Percentiles rank a stretch among this genome's conserved stretches.
Conservation (phyloP, 2,113 vertebrate species). For the Pituophis catenifer region DNA sequence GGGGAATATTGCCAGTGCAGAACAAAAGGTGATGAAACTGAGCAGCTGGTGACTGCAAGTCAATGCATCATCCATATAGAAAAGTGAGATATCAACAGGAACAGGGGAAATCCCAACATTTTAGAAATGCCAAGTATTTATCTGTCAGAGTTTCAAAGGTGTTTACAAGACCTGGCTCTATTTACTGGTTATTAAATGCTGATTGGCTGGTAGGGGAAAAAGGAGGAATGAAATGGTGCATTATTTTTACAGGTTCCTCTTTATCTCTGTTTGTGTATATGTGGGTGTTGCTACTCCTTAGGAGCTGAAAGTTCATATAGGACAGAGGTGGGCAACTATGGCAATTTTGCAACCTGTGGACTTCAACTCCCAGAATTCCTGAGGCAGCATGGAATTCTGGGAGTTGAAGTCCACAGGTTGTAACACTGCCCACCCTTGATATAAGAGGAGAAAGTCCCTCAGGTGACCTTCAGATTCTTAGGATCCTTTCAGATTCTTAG, state of each 20-base stretch:
- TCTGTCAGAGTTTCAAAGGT: neutral
- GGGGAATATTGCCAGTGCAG: neutral
- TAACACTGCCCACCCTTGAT: neutral
- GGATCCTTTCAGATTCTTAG: neutral
- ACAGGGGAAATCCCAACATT: neutral
- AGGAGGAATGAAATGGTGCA: neutral
- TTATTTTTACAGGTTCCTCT: neutral
- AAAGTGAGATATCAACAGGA: neutral
- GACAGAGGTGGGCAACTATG: neutral
- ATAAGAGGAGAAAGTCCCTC: neutral
- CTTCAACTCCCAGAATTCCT: neutral
- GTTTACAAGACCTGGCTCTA: neutral
- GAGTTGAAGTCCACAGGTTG: neutral
- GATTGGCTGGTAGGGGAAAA: neutral
- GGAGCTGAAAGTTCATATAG: neutral
- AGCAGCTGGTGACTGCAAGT: neutral
- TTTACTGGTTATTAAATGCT: neutral
- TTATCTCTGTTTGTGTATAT: neutral
- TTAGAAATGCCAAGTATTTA: neutral
- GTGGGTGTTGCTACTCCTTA: neutral
- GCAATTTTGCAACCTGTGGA: neutral
- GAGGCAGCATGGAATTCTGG: neutral
- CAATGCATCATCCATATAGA: neutral
- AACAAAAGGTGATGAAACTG: neutral
- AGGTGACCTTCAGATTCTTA: too few species aligned